Evolutionary conservation across 2,888 invertebrate species (phyloP), one percentile per base, ranked within the genome.

Genomic region (Dorcus parallelipipedus): DNA sequence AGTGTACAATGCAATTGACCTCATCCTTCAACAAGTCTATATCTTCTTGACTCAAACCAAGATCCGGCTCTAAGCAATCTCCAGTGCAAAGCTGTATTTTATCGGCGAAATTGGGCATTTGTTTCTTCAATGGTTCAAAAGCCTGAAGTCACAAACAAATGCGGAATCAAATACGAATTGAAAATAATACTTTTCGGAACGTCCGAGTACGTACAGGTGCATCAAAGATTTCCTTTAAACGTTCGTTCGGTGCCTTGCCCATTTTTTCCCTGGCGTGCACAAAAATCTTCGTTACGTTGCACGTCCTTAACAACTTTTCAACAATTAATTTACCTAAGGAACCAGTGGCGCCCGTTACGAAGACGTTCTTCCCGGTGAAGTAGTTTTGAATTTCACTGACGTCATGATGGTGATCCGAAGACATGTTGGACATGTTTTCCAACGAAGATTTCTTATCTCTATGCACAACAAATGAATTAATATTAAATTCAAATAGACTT

Each of bases 221-320:
- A 33, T 56, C 58, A 49, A 66, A 83, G 55, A 87, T 79, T 53
- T 86, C 84, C 40, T 84, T 81, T 20, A 75, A 69, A 38, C 76
- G 64, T 26, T 67, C 64, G 20, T 69, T 58, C 9, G 66, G 60
- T 10, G 69, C 67, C 53, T 71, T 71, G 5, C 72, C 73, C 57
- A 74, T 76, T 60, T 76, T 77, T 40, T 68, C 62, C 26, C 76
- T 60, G 0, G 76, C 59, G 39, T 76, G 56, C 2, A 76, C 63
- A 54, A 70, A 76, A 38, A 76, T 71, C 39, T 65, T 69, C 9
- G 68, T 67, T 8, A 73, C 20, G 39, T 69, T 64, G 52, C 73
- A 74, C 1, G 63, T 58, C 14, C 76, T 60, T n/a, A 76, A 54
- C 40, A 76, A 55, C 60, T 76, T 76, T 56, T 76, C 76, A 53